A percentile compares a stretch with the other conserved stretches of the same genome.
These are phyloP conservation scores for Myxocyprinus asiaticus DNA, from an alignment of 2,113 vertebrate genomes.

Conservation along the genomic window DNA sequence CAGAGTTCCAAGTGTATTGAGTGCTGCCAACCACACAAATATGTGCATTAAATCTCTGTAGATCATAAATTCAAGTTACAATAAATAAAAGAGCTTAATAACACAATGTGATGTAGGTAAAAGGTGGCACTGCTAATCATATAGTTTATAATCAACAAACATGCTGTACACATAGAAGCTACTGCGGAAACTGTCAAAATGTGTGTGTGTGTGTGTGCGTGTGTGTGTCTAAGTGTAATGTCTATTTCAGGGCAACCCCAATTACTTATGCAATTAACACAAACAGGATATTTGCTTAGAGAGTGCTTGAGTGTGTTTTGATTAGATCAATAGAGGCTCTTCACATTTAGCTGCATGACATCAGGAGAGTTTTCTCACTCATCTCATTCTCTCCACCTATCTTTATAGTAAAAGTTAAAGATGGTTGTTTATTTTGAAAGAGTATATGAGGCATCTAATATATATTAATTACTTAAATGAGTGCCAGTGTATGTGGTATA, in stretches of 20 bases:
- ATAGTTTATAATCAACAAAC: conserved; percentile 29
- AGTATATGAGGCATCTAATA: too few relatives aligned
- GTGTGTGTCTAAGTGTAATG: background rate
- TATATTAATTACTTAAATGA: too few relatives aligned
- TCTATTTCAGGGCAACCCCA: conserved; percentile 4
- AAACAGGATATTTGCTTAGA: conserved; percentile 35
- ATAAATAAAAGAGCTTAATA: conserved; percentile 22
- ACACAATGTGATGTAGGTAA: conserved; percentile 1
- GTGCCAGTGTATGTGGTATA: too few relatives aligned
- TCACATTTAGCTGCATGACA: conserved; percentile 15
- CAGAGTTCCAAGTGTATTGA: background rate
- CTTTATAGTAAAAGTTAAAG: too few relatives aligned
- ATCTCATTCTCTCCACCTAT: background rate
- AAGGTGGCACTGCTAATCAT: background rate
- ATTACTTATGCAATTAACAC: conserved; percentile 31
- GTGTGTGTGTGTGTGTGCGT: too few relatives aligned
- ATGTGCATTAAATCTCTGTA: background rate
- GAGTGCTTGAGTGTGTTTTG: conserved; percentile 14
- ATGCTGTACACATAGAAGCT: background rate
- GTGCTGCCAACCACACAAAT: background rate
- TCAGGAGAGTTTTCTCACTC: conserved; percentile 1
- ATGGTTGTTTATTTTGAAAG: too few relatives aligned
- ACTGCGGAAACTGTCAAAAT: conserved; percentile 1
- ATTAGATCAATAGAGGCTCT: conserved; percentile 37
- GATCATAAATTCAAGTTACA: conserved; percentile 17